These are phyloP conservation scores for Salmo trutta DNA, from an alignment of 2,797 vertebrate genomes.

Conservation along the genomic window DNA sequence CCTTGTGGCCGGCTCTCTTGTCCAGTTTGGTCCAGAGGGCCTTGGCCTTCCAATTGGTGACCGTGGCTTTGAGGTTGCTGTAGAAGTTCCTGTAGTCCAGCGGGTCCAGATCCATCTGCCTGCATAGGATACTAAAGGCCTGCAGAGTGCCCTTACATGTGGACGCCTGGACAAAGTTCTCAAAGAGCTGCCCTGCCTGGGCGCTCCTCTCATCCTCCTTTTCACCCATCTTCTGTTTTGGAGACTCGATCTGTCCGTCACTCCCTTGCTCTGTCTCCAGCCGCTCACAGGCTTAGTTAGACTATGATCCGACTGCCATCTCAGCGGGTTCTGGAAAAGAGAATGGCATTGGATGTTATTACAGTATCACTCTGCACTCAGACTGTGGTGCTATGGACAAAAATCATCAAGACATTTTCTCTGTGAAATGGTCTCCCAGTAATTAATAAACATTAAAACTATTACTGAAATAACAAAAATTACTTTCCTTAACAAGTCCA, in stretches of 20 bases:
- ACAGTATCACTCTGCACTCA: not conserved
- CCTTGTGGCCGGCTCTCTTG: conserved; percentile 91
- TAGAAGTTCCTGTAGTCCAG: conserved; percentile 88
- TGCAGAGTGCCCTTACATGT: conserved; percentile 96
- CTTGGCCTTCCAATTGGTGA: conserved; percentile 95
- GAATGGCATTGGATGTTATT: not conserved
- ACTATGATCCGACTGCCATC: conserved; percentile 46
- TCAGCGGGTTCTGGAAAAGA: conserved; percentile 53
- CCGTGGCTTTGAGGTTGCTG: conserved; percentile 84
- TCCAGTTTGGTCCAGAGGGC: conserved; percentile 96
- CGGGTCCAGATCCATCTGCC: conserved; percentile 89
- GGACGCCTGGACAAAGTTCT: conserved; percentile 93
- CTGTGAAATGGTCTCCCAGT: not conserved
- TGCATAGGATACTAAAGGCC: conserved; percentile 92
- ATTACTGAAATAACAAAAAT: not conserved
- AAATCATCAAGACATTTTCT: not conserved
- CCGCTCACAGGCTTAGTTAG: conserved; percentile 1
- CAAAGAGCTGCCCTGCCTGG: conserved; percentile 89
- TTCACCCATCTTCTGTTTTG: conserved; percentile 17
- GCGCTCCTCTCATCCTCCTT: conserved; percentile 82
- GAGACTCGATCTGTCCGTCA: not conserved
- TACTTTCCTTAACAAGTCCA: not conserved
- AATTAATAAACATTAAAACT: not conserved
- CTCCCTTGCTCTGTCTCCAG: not conserved
- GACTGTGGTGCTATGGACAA: not conserved